A percentile compares a stretch with the other conserved stretches of the same genome.
Evolutionary conservation across 2,888 invertebrate species (phyloP).

Genomic region (Magallana nippona): DNA sequence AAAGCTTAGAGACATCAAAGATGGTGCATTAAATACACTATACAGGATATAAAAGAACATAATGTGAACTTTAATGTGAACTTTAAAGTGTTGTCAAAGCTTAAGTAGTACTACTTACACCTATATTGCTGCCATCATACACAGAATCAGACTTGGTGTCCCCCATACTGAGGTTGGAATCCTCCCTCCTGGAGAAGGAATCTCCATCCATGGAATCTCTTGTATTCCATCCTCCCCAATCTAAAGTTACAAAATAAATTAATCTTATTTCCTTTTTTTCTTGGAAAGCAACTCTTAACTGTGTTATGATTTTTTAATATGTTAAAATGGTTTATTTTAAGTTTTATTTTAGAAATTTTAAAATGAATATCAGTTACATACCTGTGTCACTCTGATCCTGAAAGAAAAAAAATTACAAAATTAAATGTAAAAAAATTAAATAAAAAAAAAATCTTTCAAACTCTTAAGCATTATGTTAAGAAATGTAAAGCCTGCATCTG

Average conservation of each 20-base stretch:
- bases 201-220: constrained; percentile 43
- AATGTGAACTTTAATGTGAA: too few relatives aligned
- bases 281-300: too few relatives aligned
- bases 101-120: constrained; percentile 59
- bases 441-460: not conserved
- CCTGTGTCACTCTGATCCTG: constrained; percentile 68
- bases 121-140: constrained; percentile 67
- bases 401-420: constrained; percentile 45
- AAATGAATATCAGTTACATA: constrained; percentile 42
- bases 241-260: constrained; percentile 39
- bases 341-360: not conserved
- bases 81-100: not conserved
- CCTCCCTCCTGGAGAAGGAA: constrained; percentile 63
- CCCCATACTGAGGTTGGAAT: constrained; percentile 61
- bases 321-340: too few relatives aligned
- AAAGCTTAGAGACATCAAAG: too few relatives aligned
- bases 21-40: too few relatives aligned
- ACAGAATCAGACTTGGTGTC: constrained; percentile 70
- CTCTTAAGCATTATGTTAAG: not conserved
- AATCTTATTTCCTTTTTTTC: not conserved
- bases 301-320: too few relatives aligned
- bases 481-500: too few relatives aligned
- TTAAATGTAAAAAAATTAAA: constrained; percentile 36
- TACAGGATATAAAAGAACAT: too few relatives aligned
- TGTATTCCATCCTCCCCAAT: constrained; percentile 55